Conservation (phyloP, 2,113 vertebrate species). For the Oreochromis spilurus region DNA sequence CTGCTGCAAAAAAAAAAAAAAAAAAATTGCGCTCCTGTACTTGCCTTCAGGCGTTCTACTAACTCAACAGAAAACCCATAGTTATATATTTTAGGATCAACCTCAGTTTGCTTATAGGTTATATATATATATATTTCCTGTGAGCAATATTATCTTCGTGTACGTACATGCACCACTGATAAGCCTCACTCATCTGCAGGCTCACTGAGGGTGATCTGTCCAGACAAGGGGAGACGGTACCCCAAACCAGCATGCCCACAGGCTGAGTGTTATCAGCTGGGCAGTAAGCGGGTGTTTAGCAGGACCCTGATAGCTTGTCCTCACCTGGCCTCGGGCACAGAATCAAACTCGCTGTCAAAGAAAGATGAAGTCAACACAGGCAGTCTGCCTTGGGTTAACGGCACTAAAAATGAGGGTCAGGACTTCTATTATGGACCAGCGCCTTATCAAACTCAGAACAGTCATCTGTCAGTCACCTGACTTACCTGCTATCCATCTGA, state of each 20-base stretch:
- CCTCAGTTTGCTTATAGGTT: neutral
- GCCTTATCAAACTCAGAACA: constrained; percentile 60
- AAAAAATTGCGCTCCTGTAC: neutral
- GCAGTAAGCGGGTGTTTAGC: constrained; percentile 40
- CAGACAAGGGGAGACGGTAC: neutral
- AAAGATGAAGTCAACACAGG: constrained; percentile 51
- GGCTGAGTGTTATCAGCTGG: constrained; percentile 49
- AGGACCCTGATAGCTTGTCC: constrained; percentile 24
- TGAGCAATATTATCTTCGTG: neutral
- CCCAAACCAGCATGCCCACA: neutral
- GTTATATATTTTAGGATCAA: constrained; percentile 30
- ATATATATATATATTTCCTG: neutral
- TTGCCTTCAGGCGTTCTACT: constrained; percentile 9
- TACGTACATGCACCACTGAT: neutral
- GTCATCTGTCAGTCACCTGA: constrained; percentile 65
- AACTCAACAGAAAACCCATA: constrained; percentile 23
- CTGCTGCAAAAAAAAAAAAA: neutral
- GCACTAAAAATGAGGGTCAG: constrained; percentile 61
- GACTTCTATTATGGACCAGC: constrained; percentile 56
- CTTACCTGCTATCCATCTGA: constrained; percentile 38
- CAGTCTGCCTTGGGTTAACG: constrained; percentile 53
- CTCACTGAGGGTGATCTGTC: neutral
- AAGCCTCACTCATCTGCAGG: constrained; percentile 6
- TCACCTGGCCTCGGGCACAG: constrained; percentile 45
- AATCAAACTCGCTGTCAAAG: constrained; percentile 50